Evolutionary conservation across 2,797 vertebrate species (phyloP), one percentile per base, ranked within the genome.

Genomic region (Psittacula derbiana): DNA sequence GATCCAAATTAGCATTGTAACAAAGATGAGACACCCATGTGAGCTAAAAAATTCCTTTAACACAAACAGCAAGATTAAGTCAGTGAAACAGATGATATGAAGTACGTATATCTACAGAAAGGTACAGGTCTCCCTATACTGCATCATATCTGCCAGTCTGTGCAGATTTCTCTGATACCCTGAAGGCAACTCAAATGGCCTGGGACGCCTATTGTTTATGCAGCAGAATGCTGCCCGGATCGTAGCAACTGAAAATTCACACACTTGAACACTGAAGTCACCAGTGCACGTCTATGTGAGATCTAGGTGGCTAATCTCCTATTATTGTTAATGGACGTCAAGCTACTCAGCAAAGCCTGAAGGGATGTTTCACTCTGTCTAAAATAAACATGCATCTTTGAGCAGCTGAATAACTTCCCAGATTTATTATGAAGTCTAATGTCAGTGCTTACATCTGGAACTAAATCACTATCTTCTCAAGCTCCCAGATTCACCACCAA

Each of bases 371-470:
- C 19, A 20, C 15, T 62, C n/a, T 52, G 15, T 16, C 16, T 70
- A 24, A 67, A 20, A 28, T 1, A 60, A 15, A 38, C 1, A 1
- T 1, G 1, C 10, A 57, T 27, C 40, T 86, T 46, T 62, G 31
- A 76, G 18, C 21, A 92, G 5, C 18, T 80, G 60, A 83, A 31
- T 27, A 83, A 49, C 18, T 62, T 58, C 31, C 16, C 24, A 64
- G 16, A 70, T 40, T 62, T 71, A 50, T 71, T 78, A 43, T 16
- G 53, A 80, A 20, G 1, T 43, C 30, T 71, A 82, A 79, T 64
- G 28, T 28, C 40, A 44, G 15, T 60, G 11, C 33, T 70, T 49
- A 33, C 70, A 74, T 46, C 28, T 64, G 62, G 70, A 94, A 49
- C 8, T 40, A 78, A 78, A 87, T 50, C 23, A 27, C 33, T n/a